Base-by-base conservation (phyloP, 2,888 invertebrate genomes). In the Oegoconia quadripuncta region DNA sequence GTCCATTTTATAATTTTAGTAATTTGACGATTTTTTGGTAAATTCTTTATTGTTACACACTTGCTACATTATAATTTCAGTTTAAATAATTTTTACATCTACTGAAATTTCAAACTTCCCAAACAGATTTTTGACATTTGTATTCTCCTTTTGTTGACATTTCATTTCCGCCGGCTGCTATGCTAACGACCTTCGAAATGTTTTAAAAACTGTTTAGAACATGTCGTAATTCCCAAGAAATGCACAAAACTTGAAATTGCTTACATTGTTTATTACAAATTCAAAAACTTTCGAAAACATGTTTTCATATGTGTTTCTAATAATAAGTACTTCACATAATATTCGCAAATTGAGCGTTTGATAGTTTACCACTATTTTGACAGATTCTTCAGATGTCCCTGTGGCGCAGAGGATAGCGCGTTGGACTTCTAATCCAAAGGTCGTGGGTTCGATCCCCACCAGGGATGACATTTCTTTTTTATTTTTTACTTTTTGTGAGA, bases 341-440 rank as follows among this genome's bases (percentile, higher is more conserved):
- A n/a, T n/a, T n/a, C n/a, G n/a, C n/a, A n/a, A n/a, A n/a, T n/a
- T n/a, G n/a, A n/a, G 3, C 13, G 13, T 20, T 9, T 22, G 23
- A 34, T 34, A 18, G 0, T 14, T 4, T 44, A 41, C 11, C 12
- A 13, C 33, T 59, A 77, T 79, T 82, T 80, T 48, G 47, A 39
- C 39, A 0, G 0, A 0, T 3, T 0, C 0, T 0, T 0, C 38
- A 69, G 37, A 54, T 55, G 93, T 93, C 93, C 93, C 92, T 92
- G 91, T 93, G 92, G 93, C 93, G 93, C 93, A 93, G 93, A 91
- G 93, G 93, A 93, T 93, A 93, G 93, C 93, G 93, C 93, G 93
- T 93, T 93, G 93, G 93, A 93, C 93, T 93, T 93, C 93, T 93
- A 93, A 93, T 93, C 93, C 93, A 93, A 93, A 93, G 93, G 93